phyloP scores from a whole-genome alignment of 2,888 invertebrate genomes.

The Nowickia ferox region DNA sequence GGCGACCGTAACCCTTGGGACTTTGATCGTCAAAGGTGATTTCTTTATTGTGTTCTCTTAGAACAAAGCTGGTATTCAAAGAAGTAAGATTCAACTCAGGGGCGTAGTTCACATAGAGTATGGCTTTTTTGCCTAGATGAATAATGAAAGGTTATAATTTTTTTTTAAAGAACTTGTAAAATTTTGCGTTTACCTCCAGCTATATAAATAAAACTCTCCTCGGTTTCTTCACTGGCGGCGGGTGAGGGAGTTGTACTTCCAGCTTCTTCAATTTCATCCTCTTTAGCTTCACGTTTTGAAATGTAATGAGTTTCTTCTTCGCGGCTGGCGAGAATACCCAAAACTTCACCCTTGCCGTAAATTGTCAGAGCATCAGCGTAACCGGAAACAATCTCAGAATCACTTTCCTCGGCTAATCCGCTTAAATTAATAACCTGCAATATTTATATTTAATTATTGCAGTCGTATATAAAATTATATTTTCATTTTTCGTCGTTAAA shows the following conservation, averaged over 20 bases:
- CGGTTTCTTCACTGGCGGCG: conserved; percentile 79
- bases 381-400: conserved; percentile 85
- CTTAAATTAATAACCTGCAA: conserved; percentile 85
- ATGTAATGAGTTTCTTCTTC: conserved; percentile 80
- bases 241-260: conserved; percentile 78
- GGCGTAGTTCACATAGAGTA: conserved; percentile 85
- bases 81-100: conserved; percentile 83
- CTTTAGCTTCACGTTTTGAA: conserved; percentile 78
- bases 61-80: conserved; percentile 74
- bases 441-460: neutral
- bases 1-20: conserved; percentile 77
- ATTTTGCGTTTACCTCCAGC: conserved; percentile 83
- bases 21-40: conserved; percentile 80
- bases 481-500: conserved; percentile 32
- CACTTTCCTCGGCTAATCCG: conserved; percentile 84
- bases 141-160: neutral
- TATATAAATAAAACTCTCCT: conserved; percentile 84
- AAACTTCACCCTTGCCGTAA: conserved; percentile 85
- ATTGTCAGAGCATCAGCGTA: conserved; percentile 85
- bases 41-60: conserved; percentile 78
- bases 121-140: conserved; percentile 82
- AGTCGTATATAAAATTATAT: neutral
- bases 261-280: conserved; percentile 68
- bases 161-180: neutral
- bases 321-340: conserved; percentile 85